Conservation (phyloP, 1,140 invertebrate species). For the Zaprionus vittiger region DNA sequence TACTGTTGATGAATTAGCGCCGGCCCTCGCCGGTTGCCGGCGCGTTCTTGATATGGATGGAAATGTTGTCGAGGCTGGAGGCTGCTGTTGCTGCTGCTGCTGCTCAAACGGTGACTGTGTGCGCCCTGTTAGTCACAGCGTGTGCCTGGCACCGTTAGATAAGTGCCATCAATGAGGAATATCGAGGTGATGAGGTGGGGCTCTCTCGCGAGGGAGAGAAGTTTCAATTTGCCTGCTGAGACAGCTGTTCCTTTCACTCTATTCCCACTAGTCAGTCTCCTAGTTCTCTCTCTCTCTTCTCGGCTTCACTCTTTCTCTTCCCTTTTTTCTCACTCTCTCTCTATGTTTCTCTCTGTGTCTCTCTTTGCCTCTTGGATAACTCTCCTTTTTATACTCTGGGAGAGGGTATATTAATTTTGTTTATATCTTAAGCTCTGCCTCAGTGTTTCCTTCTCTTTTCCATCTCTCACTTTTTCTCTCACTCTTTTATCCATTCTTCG, state of each 20-base stretch:
- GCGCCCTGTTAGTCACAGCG: background rate
- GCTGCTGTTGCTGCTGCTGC: background rate
- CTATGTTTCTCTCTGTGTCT: too few species aligned
- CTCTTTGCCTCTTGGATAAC: too few species aligned
- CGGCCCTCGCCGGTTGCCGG: constrained; percentile 42
- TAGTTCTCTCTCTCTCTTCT: too few species aligned
- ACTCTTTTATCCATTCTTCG: too few species aligned
- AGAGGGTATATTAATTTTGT: too few species aligned
- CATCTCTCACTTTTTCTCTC: background rate
- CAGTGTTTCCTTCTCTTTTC: background rate
- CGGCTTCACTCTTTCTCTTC: too few species aligned
- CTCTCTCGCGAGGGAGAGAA: constrained; percentile 27
- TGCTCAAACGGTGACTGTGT: background rate
- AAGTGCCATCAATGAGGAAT: constrained; percentile 56
- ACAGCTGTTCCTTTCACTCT: too few species aligned
- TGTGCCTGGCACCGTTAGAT: constrained; percentile 57
- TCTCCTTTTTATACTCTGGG: too few species aligned
- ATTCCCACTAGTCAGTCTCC: too few species aligned
- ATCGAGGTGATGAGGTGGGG: background rate
- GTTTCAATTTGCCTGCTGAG: constrained; percentile 67
- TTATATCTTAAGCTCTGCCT: too few species aligned
- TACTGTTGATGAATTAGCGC: constrained; percentile 81
- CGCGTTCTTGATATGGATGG: constrained; percentile 15
- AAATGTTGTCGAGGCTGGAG: constrained; percentile 17
- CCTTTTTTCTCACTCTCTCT: background rate